These are phyloP conservation scores for Hydropsyche tenuis DNA, from an alignment of 1,140 invertebrate species.

Conservation along the genomic window DNA sequence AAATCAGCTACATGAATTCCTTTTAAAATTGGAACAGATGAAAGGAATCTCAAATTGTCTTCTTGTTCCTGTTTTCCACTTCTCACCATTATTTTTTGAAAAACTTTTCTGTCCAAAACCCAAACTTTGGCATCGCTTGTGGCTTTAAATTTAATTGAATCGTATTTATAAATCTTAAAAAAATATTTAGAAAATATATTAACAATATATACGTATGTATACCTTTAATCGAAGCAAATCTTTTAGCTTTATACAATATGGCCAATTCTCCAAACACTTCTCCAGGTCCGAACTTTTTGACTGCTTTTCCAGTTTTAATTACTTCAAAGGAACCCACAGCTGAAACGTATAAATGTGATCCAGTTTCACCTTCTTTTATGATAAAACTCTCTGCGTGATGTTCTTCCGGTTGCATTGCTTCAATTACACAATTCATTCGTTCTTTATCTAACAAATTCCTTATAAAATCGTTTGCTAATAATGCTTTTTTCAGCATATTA, in stretches of 20 bases:
- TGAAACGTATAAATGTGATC: slow-evolving; percentile 81
- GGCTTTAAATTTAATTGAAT: slow-evolving; percentile 62
- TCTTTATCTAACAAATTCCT: slow-evolving; percentile 86
- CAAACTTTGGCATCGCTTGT: slow-evolving; percentile 84
- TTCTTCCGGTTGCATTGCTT: slow-evolving; percentile 87
- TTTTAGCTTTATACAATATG: slow-evolving; percentile 90
- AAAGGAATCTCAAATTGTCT: slow-evolving; percentile 84
- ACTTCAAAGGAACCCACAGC: slow-evolving; percentile 87
- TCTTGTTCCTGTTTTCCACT: slow-evolving; percentile 80
- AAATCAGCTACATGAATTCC: slow-evolving; percentile 82
- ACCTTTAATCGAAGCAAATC: slow-evolving; percentile 85
- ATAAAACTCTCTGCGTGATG: slow-evolving; percentile 78
- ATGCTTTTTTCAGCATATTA: slow-evolving; percentile 63
- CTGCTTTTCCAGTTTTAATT: slow-evolving; percentile 77
- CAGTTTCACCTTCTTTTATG: slow-evolving; percentile 86
- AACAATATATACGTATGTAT: slow-evolving; percentile 50
- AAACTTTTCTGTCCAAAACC: slow-evolving; percentile 84
- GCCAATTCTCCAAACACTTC: slow-evolving; percentile 94
- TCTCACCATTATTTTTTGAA: slow-evolving; percentile 88
- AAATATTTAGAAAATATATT: too few species aligned
- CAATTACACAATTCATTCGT: slow-evolving; percentile 83
- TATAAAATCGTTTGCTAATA: slow-evolving; percentile 91
- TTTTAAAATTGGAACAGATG: slow-evolving; percentile 83
- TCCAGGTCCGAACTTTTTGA: slow-evolving; percentile 81
- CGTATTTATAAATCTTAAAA: neutral